A percentile compares a stretch with the other conserved stretches of the same genome.
Conservation (phyloP, 2,888 invertebrate species). For the Stenurella melanura region DNA sequence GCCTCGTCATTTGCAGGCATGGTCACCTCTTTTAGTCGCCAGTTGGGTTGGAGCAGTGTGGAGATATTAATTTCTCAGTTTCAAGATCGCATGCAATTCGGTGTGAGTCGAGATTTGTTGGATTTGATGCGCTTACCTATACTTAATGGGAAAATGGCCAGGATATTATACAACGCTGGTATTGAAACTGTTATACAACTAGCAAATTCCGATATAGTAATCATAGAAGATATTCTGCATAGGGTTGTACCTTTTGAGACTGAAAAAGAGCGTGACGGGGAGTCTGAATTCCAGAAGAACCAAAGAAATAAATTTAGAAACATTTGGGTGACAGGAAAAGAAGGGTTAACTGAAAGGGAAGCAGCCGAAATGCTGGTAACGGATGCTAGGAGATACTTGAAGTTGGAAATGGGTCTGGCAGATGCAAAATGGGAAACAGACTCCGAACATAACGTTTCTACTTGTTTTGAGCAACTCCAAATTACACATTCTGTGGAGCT, state of each 20-base stretch:
- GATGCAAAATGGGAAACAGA: conserved; percentile 80
- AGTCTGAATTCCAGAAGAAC: conserved; percentile 79
- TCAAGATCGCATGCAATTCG: conserved; percentile 95
- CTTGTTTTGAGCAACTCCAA: neutral
- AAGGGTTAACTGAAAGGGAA: conserved; percentile 87
- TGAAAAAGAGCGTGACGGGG: conserved; percentile 83
- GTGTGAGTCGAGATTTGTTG: conserved; percentile 90
- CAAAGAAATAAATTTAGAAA: conserved; percentile 82
- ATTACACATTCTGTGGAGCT: neutral
- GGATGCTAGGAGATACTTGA: conserved; percentile 84
- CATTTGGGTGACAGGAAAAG: conserved; percentile 87
- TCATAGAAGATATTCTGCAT: conserved; percentile 85
- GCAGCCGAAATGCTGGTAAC: conserved; percentile 83
- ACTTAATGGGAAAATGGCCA: conserved; percentile 88
- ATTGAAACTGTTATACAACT: conserved; percentile 86
- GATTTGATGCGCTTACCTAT: conserved; percentile 91
- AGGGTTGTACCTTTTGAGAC: conserved; percentile 91
- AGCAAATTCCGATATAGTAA: conserved; percentile 82
- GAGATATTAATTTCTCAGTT: conserved; percentile 94
- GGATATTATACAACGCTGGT: conserved; percentile 88
- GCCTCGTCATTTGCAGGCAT: conserved; percentile 98
- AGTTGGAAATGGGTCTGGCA: conserved; percentile 84
- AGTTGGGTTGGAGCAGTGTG: conserved; percentile 94
- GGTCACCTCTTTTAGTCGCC: conserved; percentile 96
- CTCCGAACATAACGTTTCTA: neutral